Percentiles rank a stretch among this genome's conserved stretches.
Conservation (phyloP, 2,888 invertebrate species). For the Drosophila planitibia region DNA sequence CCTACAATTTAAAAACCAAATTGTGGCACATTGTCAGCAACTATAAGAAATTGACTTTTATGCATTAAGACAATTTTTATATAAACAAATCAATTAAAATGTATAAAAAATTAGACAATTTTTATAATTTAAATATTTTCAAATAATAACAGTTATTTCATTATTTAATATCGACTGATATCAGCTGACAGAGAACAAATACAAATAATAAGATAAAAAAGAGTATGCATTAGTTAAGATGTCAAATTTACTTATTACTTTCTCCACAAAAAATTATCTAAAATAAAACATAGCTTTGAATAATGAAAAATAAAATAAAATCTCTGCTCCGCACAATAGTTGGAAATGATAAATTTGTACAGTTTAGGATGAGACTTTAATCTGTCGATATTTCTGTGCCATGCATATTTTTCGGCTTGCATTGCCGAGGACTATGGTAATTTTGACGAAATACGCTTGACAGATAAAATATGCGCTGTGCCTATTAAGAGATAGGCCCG, state of each 20-base stretch:
- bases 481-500: slow-evolving; percentile 42
- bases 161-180: not conserved
- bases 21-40: slow-evolving; percentile 26
- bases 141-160: not conserved
- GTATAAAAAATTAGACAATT: not conserved
- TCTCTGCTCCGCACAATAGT: not conserved
- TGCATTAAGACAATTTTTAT: not conserved
- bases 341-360: slow-evolving; percentile 2
- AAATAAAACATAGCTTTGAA: not conserved
- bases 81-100: not conserved
- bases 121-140: not conserved
- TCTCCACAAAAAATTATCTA: not conserved
- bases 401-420: slow-evolving; percentile 5
- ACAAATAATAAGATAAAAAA: not conserved
- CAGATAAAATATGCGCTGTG: slow-evolving; percentile 61
- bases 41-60: not conserved
- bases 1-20: slow-evolving; percentile 29
- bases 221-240: not conserved
- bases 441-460: slow-evolving; percentile 22
- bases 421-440: slow-evolving; percentile 37
- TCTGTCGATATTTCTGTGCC: slow-evolving; percentile 11
- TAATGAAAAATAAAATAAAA: not conserved
- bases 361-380: slow-evolving; percentile 13
- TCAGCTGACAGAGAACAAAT: not conserved
- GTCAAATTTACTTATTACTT: not conserved